Evolutionary conservation across 2,888 invertebrate genomes (phyloP).

Genomic region (Pristionchus mayeri): DNA sequence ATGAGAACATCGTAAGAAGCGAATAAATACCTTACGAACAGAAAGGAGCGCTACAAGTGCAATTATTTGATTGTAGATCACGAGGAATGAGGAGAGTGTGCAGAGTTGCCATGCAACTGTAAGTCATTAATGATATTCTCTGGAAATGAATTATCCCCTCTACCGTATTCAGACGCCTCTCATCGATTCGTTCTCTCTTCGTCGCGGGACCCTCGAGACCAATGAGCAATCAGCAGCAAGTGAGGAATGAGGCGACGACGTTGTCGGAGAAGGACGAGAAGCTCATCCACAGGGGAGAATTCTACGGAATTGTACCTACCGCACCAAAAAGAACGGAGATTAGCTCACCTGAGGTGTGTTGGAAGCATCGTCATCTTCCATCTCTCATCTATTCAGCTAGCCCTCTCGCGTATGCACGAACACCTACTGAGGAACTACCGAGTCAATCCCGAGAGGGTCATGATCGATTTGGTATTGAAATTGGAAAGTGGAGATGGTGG

Average conservation of each 20-base stretch:
- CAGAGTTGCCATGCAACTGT: conserved; percentile 3
- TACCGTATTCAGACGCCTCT: conserved; percentile 32
- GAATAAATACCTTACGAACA: neutral
- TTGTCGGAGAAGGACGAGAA: conserved; percentile 25
- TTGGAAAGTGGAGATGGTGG: conserved; percentile 18
- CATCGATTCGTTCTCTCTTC: neutral
- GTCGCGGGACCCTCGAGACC: conserved; percentile 29
- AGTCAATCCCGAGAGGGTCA: neutral
- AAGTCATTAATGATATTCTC: neutral
- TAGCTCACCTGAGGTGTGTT: neutral
- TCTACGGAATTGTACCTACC: neutral
- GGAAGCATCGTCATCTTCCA: too few species aligned
- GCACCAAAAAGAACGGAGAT: neutral
- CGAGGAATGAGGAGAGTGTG: conserved; percentile 24
- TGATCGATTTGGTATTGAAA: conserved; percentile 19
- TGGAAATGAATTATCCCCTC: neutral
- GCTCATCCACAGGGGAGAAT: conserved; percentile 35
- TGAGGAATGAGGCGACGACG: neutral
- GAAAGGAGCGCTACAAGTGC: neutral
- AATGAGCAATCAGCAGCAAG: neutral
- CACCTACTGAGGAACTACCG: conserved; percentile 12
- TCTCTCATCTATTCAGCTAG: neutral
- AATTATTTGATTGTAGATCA: neutral
- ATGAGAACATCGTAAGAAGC: neutral
- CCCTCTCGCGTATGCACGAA: conserved; percentile 18